Conservation (phyloP, 2,888 invertebrate genomes). For the Leucozona laternaria region DNA sequence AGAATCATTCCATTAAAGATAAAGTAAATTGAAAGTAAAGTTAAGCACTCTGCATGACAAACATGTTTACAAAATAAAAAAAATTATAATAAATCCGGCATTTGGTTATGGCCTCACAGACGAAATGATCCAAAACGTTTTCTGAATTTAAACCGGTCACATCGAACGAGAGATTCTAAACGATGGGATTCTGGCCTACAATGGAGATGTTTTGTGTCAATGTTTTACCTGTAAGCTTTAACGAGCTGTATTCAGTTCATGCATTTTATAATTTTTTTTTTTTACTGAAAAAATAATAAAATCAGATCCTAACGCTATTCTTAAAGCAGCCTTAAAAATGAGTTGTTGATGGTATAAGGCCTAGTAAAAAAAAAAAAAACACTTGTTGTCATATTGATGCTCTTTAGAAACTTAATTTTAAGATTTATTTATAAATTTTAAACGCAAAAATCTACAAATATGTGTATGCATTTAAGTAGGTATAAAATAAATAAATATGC, state of each 20-base stretch:
- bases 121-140: no score
- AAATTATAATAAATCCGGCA: no score
- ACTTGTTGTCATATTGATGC: slow-evolving; percentile 25
- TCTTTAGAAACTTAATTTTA: slow-evolving; percentile 8
- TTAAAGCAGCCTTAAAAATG: slow-evolving; percentile 26
- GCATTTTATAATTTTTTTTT: neutral
- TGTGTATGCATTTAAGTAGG: slow-evolving; percentile 19
- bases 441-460: slow-evolving; percentile 9
- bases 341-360: slow-evolving; percentile 7
- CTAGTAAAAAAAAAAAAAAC: slow-evolving; percentile 1
- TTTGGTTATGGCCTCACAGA: no score
- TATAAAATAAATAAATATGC: slow-evolving; percentile 22
- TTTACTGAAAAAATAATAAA: neutral
- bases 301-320: slow-evolving; percentile 27
- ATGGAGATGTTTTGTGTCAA: neutral
- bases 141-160: no score
- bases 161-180: no score
- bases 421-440: slow-evolving; percentile 13
- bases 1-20: no score
- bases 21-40: no score
- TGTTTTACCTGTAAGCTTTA: slow-evolving; percentile 5
- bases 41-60: no score
- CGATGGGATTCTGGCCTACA: neutral
- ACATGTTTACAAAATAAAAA: no score
- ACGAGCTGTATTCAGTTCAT: slow-evolving; percentile 13